Evolutionary conservation across 2,797 vertebrate species (phyloP), one percentile per base, ranked within the genome.

Genomic region (Coilia nasus): DNA sequence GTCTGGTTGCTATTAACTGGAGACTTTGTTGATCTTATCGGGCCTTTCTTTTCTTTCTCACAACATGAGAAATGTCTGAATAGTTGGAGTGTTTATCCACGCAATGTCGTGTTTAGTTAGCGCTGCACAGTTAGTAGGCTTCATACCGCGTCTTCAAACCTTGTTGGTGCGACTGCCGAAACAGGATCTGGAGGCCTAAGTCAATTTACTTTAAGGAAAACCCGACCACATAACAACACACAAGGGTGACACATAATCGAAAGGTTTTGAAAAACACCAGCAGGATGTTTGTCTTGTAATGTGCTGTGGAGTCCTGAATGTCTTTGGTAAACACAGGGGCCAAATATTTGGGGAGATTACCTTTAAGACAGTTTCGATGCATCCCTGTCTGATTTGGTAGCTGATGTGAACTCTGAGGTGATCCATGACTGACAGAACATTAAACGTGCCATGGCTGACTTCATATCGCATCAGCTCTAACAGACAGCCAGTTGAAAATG

Each of bases 11-110:
- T 56, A 88, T 85, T 86, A 86, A 85, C 14, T 50, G 3, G 10
- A 81, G 31, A 84, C 14, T 10, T 54, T 88, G 87, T 89, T 90
- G 83, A 88, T 89, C 57, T 89, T 25, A 86, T 80, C 86, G 15
- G 5, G 25, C 25, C 6, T 14, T 44, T 62, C 85, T 84, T 71
- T 35, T 62, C 4, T 9, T 81, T 10, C 0, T 4, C 10, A 25
- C 28, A 46, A 81, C 4, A 2, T 71, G 46, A 81, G 41, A 9
- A 64, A 81, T 25, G 71, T 67, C 12, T 54, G 25, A 83, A 6
- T 46, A 85, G 12, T 84, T 23, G 17, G 71, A 44, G 71, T 44
- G 71, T 78, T 78, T 78, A 78, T 21, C 17, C 1, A 3, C 19
- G 31, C 35, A 21, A 78, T 19, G 35, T 17, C 31, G 10, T 78